phyloP scores from a whole-genome alignment of 2,888 invertebrate species.

The Sarcophaga caerulescens region DNA sequence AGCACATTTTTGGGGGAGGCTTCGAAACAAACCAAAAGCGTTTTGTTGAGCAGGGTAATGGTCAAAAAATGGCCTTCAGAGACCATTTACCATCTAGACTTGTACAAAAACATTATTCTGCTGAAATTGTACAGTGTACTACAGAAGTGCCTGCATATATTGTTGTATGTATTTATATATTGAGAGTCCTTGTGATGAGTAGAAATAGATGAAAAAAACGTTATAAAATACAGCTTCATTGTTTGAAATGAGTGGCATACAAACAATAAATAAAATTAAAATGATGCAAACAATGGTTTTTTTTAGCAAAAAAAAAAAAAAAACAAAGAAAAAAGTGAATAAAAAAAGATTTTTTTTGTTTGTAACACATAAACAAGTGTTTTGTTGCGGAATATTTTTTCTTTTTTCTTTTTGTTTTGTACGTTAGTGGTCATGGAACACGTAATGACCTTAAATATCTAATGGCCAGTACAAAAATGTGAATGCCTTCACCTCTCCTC shows the following conservation, averaged over 20 bases:
- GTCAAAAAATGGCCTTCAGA: conserved; percentile 70
- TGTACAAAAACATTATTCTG: conserved; percentile 56
- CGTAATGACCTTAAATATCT: conserved; percentile 76
- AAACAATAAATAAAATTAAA: conserved; percentile 81
- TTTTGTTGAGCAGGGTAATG: conserved; percentile 53
- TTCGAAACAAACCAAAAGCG: conserved; percentile 28
- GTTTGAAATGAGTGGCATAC: conserved; percentile 73
- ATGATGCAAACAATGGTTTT: conserved; percentile 80
- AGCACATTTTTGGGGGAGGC: conserved; percentile 12
- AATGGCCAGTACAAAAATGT: conserved; percentile 68
- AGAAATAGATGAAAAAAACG: neutral
- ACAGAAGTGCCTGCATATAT: conserved; percentile 39
- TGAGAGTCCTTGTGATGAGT: conserved; percentile 56
- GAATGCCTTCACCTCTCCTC: conserved; percentile 50
- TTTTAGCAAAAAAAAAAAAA: conserved; percentile 37
- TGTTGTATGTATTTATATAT: conserved; percentile 40
- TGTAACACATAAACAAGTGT: conserved; percentile 57
- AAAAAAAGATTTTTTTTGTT: conserved; percentile 38
- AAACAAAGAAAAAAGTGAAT: conserved; percentile 17
- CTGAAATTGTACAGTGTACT: conserved; percentile 36
- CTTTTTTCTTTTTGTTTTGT: conserved; percentile 44
- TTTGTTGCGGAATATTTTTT: conserved; percentile 27
- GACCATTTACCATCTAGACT: conserved; percentile 67
- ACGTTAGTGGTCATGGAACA: conserved; percentile 73
- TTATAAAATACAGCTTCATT: conserved; percentile 49